Conservation (phyloP, 2,113 vertebrate species). For the Pleuronectes platessa region DNA sequence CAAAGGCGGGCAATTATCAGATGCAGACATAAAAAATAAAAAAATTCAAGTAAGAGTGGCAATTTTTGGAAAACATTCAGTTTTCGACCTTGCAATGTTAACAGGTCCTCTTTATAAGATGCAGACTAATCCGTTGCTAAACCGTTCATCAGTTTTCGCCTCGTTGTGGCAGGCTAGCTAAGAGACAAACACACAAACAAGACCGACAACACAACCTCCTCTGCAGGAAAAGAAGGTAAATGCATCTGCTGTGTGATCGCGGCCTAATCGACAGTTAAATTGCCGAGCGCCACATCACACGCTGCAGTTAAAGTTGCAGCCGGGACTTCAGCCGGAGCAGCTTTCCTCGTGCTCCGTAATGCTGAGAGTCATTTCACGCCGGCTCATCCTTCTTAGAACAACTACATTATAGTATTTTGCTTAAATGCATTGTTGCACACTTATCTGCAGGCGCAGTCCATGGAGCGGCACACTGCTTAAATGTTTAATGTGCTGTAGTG, state of each 20-base stretch:
- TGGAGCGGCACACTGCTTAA: conserved; percentile 22
- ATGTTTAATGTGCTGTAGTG: conserved; percentile 49
- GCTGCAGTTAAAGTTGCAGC: conserved; percentile 62
- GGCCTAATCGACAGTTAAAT: conserved; percentile 73
- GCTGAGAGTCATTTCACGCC: conserved; percentile 56
- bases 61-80: conserved; percentile 4
- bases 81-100: background rate
- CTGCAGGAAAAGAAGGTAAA: conserved; percentile 36
- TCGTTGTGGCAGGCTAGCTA: background rate
- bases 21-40: background rate
- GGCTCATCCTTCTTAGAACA: conserved; percentile 52
- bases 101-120: conserved; percentile 8
- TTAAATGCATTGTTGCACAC: conserved; percentile 41
- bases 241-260: conserved; percentile 40
- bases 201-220: conserved; percentile 36
- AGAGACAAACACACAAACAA: conserved; percentile 37
- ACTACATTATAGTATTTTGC: conserved; percentile 48
- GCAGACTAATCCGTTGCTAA: background rate
- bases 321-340: conserved; percentile 61
- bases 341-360: conserved; percentile 61
- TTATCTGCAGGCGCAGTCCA: conserved; percentile 44
- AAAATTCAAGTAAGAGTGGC: background rate
- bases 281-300: conserved; percentile 55
- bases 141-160: conserved; percentile 3
- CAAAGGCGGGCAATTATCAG: background rate